Conservation (phyloP, 2,888 invertebrate species). For the Pandemis cinnamomeana region DNA sequence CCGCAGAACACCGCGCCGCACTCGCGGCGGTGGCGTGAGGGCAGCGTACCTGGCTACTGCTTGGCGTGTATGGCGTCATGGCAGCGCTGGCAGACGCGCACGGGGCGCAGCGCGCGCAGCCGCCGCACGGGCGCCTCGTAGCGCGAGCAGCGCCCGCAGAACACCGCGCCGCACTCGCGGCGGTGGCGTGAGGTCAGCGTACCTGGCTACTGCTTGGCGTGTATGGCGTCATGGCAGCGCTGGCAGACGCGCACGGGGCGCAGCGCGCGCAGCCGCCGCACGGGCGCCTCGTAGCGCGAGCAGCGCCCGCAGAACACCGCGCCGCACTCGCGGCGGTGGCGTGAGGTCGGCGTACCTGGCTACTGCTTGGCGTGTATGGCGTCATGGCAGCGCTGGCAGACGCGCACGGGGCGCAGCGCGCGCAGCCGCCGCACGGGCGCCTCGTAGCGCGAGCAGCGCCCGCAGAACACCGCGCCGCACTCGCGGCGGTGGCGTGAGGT, state of each 20-base stretch:
- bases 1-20: slow-evolving; percentile 99
- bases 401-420: slow-evolving; percentile 96
- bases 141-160: slow-evolving; percentile 98
- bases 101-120: slow-evolving; percentile 96
- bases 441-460: slow-evolving; percentile 98
- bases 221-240: slow-evolving; percentile 88
- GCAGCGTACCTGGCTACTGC: slow-evolving; percentile 23
- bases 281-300: slow-evolving; percentile 98
- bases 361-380: slow-evolving; percentile 58
- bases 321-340: slow-evolving; percentile 98
- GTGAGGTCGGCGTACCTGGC: slow-evolving; percentile 49
- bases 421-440: slow-evolving; percentile 97
- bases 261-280: slow-evolving; percentile 94
- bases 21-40: slow-evolving; percentile 94
- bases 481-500: slow-evolving; percentile 94
- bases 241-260: slow-evolving; percentile 98
- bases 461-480: slow-evolving; percentile 98
- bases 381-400: slow-evolving; percentile 95
- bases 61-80: slow-evolving; percentile 79
- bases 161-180: slow-evolving; percentile 98
- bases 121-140: slow-evolving; percentile 98
- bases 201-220: slow-evolving; percentile 46
- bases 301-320: slow-evolving; percentile 99
- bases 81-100: slow-evolving; percentile 97
- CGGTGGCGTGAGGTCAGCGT: slow-evolving; percentile 88